A percentile compares a stretch with the other conserved stretches of the same genome.
These are phyloP conservation scores for Oreortyx pictus DNA, from an alignment of 2,797 vertebrate genomes.

Conservation along the genomic window DNA sequence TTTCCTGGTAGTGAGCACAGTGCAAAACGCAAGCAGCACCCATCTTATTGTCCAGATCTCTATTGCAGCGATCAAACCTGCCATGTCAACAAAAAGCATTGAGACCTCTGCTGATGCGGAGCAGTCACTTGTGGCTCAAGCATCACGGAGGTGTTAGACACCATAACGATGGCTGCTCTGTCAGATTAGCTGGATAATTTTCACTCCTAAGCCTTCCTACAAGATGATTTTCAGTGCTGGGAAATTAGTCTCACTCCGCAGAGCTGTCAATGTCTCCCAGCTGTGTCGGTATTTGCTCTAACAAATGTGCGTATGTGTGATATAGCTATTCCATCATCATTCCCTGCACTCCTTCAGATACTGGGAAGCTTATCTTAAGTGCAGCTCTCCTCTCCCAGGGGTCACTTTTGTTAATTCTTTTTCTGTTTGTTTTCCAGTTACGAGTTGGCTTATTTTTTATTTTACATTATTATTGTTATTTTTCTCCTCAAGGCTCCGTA, in stretches of 20 bases:
- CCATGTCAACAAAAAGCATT: background rate
- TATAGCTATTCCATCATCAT: constrained; percentile 42
- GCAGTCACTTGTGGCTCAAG: background rate
- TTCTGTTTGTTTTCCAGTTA: constrained; percentile 27
- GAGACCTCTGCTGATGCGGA: constrained; percentile 9
- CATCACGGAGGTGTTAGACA: background rate
- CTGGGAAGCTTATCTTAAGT: constrained; percentile 41
- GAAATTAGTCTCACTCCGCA: constrained; percentile 53
- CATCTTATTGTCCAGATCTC: background rate
- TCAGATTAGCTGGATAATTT: constrained; percentile 46
- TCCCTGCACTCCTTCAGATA: constrained; percentile 9
- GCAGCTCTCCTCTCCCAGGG: constrained; percentile 20
- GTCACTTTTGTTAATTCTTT: constrained; percentile 24
- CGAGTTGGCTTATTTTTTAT: background rate
- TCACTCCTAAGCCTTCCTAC: constrained; percentile 14
- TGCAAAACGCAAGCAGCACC: background rate
- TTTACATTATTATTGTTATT: background rate
- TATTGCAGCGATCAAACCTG: background rate
- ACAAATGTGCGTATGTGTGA: constrained; percentile 31
- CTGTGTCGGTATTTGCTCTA: constrained; percentile 29
- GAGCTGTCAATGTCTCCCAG: constrained; percentile 46
- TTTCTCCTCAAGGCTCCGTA: background rate
- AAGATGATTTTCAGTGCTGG: constrained; percentile 20
- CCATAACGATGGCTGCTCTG: constrained; percentile 26
- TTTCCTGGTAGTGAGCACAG: background rate